phyloP scores from a whole-genome alignment of 2,888 invertebrate species.

The Rotaria macrura region DNA sequence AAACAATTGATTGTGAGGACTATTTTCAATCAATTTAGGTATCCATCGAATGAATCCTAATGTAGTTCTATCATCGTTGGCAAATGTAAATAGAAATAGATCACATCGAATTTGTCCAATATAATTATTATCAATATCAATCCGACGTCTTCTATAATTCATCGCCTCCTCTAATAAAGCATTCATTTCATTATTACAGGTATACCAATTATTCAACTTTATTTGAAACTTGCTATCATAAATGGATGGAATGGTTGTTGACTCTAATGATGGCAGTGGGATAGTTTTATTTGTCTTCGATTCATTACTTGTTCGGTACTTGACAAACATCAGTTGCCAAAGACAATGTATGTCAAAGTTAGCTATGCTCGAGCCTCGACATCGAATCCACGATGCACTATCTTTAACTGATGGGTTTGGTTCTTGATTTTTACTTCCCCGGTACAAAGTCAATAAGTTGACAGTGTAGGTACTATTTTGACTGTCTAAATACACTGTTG shows the following conservation, averaged over 20 bases:
- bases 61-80: neutral
- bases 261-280: neutral
- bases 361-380: neutral
- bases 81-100: neutral
- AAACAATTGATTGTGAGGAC: neutral
- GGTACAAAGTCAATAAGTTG: neutral
- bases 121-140: neutral
- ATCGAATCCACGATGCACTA: neutral
- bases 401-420: neutral
- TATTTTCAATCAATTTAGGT: neutral
- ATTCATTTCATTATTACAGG: neutral
- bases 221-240: neutral
- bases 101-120: neutral
- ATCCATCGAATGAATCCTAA: neutral
- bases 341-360: neutral
- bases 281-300: neutral
- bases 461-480: neutral
- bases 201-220: neutral
- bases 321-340: conserved; percentile 7
- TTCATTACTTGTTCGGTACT: neutral
- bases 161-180: neutral
- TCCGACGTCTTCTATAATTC: neutral
- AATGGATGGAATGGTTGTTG: neutral
- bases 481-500: neutral
- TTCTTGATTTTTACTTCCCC: neutral